Evolutionary conservation across 2,888 invertebrate species (phyloP).

Genomic region (Onchidella celtica): DNA sequence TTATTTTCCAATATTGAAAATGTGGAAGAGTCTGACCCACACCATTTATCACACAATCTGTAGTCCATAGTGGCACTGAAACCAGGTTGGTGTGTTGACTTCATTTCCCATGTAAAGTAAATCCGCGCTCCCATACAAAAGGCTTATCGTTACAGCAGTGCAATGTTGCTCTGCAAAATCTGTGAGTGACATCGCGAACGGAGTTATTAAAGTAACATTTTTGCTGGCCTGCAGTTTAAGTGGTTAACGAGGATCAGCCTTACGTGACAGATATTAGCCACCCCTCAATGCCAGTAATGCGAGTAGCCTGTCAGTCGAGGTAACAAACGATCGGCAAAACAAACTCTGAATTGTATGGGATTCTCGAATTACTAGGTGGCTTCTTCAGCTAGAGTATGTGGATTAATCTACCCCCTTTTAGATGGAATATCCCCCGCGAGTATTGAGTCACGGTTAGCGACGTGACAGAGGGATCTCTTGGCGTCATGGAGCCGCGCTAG

Average conservation of each 20-base stretch:
- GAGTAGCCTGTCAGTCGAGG: not conserved
- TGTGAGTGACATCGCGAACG: not conserved
- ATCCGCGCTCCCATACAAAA: not conserved
- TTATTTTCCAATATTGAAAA: not conserved
- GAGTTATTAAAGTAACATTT: conserved; percentile 13
- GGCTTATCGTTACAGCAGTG: conserved; percentile 13
- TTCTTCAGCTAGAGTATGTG: not conserved
- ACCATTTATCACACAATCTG: not conserved
- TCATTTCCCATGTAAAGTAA: not conserved
- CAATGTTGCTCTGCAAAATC: not conserved
- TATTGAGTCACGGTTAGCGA: not conserved
- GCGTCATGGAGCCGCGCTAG: conserved; percentile 4
- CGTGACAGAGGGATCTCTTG: not conserved
- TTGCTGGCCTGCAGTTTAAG: not conserved
- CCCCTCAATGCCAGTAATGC: not conserved
- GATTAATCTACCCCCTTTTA: conserved; percentile 12
- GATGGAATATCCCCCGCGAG: not conserved
- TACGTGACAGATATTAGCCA: conserved; percentile 10
- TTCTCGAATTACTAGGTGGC: conserved; percentile 20
- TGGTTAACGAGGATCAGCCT: not conserved
- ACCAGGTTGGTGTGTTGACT: not conserved
- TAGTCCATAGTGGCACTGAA: not conserved
- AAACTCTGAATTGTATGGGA: conserved; percentile 17
- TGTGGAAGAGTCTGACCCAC: not conserved
- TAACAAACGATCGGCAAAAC: conserved; percentile 26